Evolutionary conservation across 1,140 invertebrate genomes (phyloP), one percentile per base, ranked within the genome.

Genomic region (Tribolium castaneum): DNA sequence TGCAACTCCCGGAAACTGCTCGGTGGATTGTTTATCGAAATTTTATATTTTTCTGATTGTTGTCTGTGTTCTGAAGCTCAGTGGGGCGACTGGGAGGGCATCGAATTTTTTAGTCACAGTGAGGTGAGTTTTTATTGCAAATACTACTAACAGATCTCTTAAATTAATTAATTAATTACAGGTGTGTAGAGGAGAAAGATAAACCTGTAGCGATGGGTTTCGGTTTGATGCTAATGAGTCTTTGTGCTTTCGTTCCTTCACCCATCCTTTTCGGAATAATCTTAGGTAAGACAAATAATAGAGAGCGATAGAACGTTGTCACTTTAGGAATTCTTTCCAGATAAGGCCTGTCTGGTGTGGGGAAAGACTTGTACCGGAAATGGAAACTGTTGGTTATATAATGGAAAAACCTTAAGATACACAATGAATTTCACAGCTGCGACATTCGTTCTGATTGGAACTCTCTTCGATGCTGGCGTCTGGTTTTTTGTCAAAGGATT

Each of bases 361-460:
- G 93, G 93, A 10, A 93, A 92, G 83, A 93, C 93, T 6, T 94
- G 93, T 82, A 88, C 89, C 3, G 91, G 91, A 62, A 93, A 89
- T 49, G 93, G 93, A 70, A 94, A 94, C 82, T 94, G 93, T 84
- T 94, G 92, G 93, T 85, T 93, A 0, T 94, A 93, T 80, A 91
- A 93, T 84, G 90, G 91, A 5, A 89, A 90, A 79, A 88, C 88
- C 14, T 85, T 94, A 80, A 88, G 92, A 90, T 92, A 92, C 79
- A 87, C 89, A 12, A 82, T 93, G 22, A 93, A 93, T 84, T 91
- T 92, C 56, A 93, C 91, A 10, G 91, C 93, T 22, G 92, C 86
- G 86, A 89, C 87, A 80, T 92, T 93, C 75, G 89, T 93, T 10
- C 84, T 88, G 13, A 88, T 93, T 76, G 92, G 92, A 1, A 90